Conservation (phyloP, 23 tunicate genomes). For the Styela plicata region DNA sequence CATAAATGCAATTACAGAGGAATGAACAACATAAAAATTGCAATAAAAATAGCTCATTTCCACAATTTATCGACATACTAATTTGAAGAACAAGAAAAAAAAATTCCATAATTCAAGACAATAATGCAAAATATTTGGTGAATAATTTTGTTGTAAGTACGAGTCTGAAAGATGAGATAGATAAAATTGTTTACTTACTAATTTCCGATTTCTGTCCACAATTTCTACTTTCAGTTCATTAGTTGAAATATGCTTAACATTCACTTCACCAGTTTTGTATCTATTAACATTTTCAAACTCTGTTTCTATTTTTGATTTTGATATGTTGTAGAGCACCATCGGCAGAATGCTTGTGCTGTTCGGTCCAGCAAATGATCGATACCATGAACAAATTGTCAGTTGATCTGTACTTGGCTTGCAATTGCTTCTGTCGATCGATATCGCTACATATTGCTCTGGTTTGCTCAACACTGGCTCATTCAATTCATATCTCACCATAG, state of each 20-base stretch:
- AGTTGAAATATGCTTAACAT: neutral
- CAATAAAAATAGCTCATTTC: too few species aligned
- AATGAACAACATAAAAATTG: too few species aligned
- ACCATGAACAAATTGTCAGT: neutral
- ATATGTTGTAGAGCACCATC: neutral
- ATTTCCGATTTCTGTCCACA: neutral
- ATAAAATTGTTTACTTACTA: neutral
- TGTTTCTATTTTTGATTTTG: neutral
- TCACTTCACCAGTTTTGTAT: neutral
- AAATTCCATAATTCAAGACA: too few species aligned
- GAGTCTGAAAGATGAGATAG: too few species aligned
- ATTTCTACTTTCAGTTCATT: neutral
- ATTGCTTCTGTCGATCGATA: neutral
- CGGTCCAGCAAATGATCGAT: neutral
- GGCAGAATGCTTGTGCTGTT: neutral
- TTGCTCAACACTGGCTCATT: conserved; percentile 4
- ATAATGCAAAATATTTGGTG: too few species aligned
- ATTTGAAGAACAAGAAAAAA: too few species aligned
- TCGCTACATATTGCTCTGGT: neutral
- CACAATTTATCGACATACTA: too few species aligned
- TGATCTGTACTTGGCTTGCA: neutral
- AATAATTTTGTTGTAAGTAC: too few species aligned
- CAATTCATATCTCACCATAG: neutral
- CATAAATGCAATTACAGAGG: neutral
- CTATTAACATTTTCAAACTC: neutral